Evolutionary conservation across 2,888 invertebrate genomes (phyloP), one percentile per base, ranked within the genome.

Genomic region (Reticulitermes lucifugus): DNA sequence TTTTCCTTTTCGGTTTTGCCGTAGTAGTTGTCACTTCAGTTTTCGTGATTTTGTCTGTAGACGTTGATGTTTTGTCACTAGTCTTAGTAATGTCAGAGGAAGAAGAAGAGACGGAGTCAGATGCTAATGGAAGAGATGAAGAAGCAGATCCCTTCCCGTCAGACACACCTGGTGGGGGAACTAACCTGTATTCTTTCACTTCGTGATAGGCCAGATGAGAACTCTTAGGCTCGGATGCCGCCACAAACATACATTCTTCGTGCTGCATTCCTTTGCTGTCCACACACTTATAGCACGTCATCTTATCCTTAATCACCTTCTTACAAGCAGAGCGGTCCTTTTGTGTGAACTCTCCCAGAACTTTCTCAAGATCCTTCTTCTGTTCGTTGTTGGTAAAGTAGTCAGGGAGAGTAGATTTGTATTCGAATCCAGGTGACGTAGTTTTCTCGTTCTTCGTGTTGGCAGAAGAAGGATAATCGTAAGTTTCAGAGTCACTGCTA

Each of bases 201-300:
- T 95, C 94, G 89, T 94, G 94, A 89, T 95, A 95, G 25, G 95
- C 94, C 87, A 94, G 90, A 89, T 94, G 94, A 84, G 93, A 93
- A 81, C 93, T 92, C 89, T 93, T 92, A 0, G 95, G 95, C 73
- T 94, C 93, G 0, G 94, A 94, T 88, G 94, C 94, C 0, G 95
- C 94, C 14, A 95, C 93, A 90, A 94, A 96, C 94, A 96, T 95
- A 89, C 96, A 96, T 90, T 96, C 96, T 90, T 96, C 96, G 88
- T 96, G 94, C 89, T 95, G 94, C 82, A 94, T 91, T 0, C 95
- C 95, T 82, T 93, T 92, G 87, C 94, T 92, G 88, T 95, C 95
- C 6, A 93, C 91, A 89, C 96, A 96, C 88, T 94, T 93, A 89
- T 94, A 96, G 89, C 96, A 96, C 0, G 95, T 96, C 95, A 96